Evolutionary conservation across 2,797 vertebrate genomes (phyloP), one percentile per base, ranked within the genome.

Genomic region (Hoplostethus mediterraneus): DNA sequence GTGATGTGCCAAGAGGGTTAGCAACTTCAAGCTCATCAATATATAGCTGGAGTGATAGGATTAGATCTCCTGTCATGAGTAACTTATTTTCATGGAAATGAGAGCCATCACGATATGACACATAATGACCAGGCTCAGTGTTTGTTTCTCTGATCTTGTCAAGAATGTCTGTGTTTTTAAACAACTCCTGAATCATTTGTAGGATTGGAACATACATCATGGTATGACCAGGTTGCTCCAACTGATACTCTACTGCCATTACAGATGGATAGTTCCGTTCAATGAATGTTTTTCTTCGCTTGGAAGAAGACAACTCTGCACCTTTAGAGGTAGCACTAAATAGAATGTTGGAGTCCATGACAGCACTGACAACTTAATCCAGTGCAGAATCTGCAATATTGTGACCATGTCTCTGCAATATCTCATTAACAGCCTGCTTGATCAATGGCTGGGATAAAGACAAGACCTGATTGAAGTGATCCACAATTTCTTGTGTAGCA

Each of bases 101-200:
- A n/a, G n/a, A n/a, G n/a, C n/a, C n/a, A n/a, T n/a, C n/a, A n/a
- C n/a, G n/a, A n/a, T n/a, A n/a, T n/a, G n/a, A n/a, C n/a, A n/a
- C n/a, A n/a, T n/a, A 81, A 1, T 74, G 13, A 55, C 69, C 52
- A 58, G 21, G 0, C 5, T 12, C 55, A 58, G 36, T 31, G 5
- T 72, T 66, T 67, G 42, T 1, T 77, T 77, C 80, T 1, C 0
- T 66, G 0, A 83, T 73, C 44, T 77, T 77, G 25, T 2, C 68
- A 3, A 83, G 62, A 38, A 86, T 74, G 3, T 86, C 71, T 42
- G 75, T 79, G 55, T 81, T 71, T 76, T 79, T 75, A 64, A 86
- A 83, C 60, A 77, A 33, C 25, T 74, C 52, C 3, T 80, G 74
- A 66, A 82, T 63, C 52, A 77, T 79, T 33, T 44, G 30, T 59